phyloP scores from a whole-genome alignment of 2,113 vertebrate species.

The Aviceda subcristata region DNA sequence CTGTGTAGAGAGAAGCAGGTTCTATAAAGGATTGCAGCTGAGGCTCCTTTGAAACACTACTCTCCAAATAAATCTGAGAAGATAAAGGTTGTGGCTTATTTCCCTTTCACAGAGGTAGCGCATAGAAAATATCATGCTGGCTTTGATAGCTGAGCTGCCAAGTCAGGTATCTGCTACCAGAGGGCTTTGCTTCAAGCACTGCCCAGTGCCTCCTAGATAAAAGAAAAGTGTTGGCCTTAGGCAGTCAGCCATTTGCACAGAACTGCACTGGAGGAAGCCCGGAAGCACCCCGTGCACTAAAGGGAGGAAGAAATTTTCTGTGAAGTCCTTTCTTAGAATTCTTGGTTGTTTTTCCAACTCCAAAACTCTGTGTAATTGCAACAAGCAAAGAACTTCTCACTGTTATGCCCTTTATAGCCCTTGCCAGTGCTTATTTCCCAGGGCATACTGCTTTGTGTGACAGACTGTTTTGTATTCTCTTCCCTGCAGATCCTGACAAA shows the following conservation, averaged over 20 bases:
- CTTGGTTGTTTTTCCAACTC: not conserved
- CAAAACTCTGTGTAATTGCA: not conserved
- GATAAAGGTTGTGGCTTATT: not conserved
- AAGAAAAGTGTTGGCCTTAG: not conserved
- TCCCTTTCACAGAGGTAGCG: not conserved
- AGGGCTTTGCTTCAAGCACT: not conserved
- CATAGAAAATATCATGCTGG: not conserved
- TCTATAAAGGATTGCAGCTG: not conserved
- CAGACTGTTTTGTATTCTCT: not conserved
- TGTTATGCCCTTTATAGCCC: not conserved
- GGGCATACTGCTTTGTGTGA: not conserved
- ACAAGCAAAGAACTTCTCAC: not conserved
- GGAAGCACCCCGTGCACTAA: not conserved
- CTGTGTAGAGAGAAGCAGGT: not conserved
- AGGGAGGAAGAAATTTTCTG: not conserved
- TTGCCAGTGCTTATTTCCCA: slow-evolving; percentile 45
- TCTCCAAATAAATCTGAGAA: not conserved
- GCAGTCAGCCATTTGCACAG: not conserved
- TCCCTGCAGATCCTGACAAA: not conserved
- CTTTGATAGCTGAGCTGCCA: slow-evolving; percentile 5
- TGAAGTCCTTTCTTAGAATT: not conserved
- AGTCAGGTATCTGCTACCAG: not conserved
- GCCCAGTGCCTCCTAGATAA: not conserved
- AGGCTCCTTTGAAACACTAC: not conserved
- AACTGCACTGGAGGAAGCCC: not conserved